phyloP scores from a whole-genome alignment of 2,888 invertebrate genomes.

The Epinotia ramella region DNA sequence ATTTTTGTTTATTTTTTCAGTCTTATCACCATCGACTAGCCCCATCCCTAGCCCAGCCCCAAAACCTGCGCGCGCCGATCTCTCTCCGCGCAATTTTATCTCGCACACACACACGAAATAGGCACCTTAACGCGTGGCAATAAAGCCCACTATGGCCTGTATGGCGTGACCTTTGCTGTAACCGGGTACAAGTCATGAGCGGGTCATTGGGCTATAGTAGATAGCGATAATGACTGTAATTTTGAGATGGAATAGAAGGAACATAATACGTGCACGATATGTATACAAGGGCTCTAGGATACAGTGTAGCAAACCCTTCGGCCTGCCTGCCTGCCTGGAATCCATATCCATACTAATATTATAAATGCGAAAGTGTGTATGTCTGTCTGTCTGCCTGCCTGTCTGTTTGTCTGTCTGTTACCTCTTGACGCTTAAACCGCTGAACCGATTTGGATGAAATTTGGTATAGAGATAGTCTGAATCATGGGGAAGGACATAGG shows the following conservation, averaged over 20 bases:
- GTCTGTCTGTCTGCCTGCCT: no score
- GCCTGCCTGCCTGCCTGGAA: no score
- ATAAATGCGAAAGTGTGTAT: no score
- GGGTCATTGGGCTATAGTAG: constrained; percentile 22
- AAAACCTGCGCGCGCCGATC: constrained; percentile 76
- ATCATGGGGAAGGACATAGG: no score
- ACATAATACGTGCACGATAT: neutral
- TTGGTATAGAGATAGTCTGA: no score
- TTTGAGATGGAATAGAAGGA: neutral
- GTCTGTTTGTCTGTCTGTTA: no score
- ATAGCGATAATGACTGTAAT: neutral
- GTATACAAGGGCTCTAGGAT: neutral
- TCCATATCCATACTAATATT: no score
- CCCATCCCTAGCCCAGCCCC: constrained; percentile 60
- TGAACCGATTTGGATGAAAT: no score
- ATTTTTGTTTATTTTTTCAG: neutral
- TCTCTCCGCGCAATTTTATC: constrained; percentile 69
- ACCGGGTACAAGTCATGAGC: constrained; percentile 52
- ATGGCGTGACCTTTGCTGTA: constrained; percentile 47
- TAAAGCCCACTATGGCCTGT: constrained; percentile 50
- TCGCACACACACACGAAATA: constrained; percentile 55
- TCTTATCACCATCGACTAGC: constrained; percentile 9
- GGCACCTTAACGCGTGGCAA: constrained; percentile 50
- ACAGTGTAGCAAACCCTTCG: neutral
- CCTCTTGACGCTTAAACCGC: no score